Evolutionary conservation across 2,113 vertebrate genomes (phyloP).

Genomic region (Toxotes chatareus): DNA sequence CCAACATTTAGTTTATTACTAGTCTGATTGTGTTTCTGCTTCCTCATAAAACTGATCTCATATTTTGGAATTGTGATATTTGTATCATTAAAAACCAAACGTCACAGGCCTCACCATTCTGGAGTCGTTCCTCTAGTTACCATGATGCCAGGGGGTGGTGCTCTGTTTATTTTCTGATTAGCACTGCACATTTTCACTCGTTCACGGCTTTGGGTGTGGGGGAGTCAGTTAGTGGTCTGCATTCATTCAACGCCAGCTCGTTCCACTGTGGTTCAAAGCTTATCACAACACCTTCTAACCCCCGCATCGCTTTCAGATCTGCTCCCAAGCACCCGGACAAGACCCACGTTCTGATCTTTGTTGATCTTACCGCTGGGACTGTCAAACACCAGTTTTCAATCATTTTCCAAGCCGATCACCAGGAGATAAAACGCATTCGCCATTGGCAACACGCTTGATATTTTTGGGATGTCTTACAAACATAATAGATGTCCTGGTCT

Average conservation of each 20-base stretch:
- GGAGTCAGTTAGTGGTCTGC: conserved; percentile 65
- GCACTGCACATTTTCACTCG: conserved; percentile 71
- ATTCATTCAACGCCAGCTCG: conserved; percentile 73
- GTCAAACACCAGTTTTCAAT: conserved; percentile 54
- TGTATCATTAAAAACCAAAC: conserved; percentile 9
- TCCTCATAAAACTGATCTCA: background rate
- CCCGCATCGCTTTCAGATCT: conserved; percentile 22
- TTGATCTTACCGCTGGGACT: conserved; percentile 38
- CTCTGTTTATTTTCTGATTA: conserved; percentile 82
- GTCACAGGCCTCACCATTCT: conserved; percentile 31
- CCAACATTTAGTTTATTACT: background rate
- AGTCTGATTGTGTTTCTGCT: background rate
- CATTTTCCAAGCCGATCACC: conserved; percentile 11
- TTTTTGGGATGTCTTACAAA: conserved; percentile 50
- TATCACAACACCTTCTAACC: conserved; percentile 59
- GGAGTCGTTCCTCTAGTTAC: conserved; percentile 57
- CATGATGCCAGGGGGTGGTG: conserved; percentile 54
- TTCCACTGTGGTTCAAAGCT: conserved; percentile 65
- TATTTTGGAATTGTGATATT: conserved; percentile 17
- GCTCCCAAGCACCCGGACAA: conserved; percentile 9
- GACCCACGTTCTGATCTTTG: conserved; percentile 34
- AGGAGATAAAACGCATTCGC: conserved; percentile 33
- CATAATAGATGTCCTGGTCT: conserved; percentile 54
- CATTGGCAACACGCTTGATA: conserved; percentile 28
- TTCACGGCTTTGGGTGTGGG: conserved; percentile 57